phyloP scores from a whole-genome alignment of 2,113 vertebrate genomes.

The Loxodonta africana region DNA sequence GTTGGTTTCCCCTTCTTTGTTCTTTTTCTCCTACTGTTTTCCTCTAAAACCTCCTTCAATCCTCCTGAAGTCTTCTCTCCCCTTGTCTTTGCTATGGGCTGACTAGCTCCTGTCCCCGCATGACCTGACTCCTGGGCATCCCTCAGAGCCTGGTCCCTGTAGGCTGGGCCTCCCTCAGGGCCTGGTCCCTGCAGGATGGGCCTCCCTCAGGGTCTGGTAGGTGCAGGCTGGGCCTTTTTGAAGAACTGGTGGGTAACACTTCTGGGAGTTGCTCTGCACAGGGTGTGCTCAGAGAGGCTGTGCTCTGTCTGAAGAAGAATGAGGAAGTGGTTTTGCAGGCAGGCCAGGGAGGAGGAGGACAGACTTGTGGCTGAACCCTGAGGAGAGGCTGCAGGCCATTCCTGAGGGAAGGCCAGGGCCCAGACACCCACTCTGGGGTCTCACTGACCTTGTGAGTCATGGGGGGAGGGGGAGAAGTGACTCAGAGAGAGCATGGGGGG shows the following conservation, averaged over 20 bases:
- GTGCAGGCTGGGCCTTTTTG: not conserved
- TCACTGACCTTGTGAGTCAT: not conserved
- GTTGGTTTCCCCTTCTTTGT: not conserved
- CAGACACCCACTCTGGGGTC: not conserved
- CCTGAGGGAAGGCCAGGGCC: not conserved
- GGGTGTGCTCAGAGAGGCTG: not conserved
- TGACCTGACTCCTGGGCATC: not conserved
- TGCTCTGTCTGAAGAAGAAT: not conserved
- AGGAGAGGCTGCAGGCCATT: not conserved
- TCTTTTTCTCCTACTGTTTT: not conserved
- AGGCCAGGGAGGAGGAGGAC: not conserved
- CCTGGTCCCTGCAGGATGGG: not conserved
- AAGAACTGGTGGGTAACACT: not conserved
- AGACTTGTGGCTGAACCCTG: not conserved
- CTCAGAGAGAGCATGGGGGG: fast-evolving
- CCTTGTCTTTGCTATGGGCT: fast-evolving
- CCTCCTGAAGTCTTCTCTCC: not conserved
- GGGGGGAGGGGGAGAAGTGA: not conserved
- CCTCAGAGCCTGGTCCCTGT: not conserved
- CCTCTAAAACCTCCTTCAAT: not conserved
- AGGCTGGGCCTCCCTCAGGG: not conserved
- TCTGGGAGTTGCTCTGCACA: not conserved
- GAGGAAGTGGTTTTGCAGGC: slow-evolving; percentile 9
- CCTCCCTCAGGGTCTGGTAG: not conserved
- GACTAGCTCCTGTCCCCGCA: not conserved